Evolutionary conservation across 2,888 invertebrate genomes (phyloP), one percentile per base, ranked within the genome.

Genomic region (Acrobasis repandana): DNA sequence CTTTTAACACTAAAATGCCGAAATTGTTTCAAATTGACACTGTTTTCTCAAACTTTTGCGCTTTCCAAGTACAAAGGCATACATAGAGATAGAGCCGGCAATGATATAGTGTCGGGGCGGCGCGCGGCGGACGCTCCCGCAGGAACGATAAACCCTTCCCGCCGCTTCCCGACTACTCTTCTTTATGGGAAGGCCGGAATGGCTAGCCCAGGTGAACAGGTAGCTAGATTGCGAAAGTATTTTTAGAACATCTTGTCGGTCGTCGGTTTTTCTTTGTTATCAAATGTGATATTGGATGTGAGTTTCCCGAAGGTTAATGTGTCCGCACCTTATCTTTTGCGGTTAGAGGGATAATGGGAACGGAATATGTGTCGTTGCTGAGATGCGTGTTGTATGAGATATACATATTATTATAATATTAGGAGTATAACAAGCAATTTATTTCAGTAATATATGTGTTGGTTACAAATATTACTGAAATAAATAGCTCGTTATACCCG

Each of bases 71-170:
- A 88, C 85, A 83, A 85, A 87, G 82, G 84, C 79, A 79, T 82
- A 82, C 78, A 78, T 77, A 80, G 80, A 87, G 85, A 88, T 86
- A 86, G 88, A 88, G 79, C 79, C 80, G 81, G 86, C 88, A 90
- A 91, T 91, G 92, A 92, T 92, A 88, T 91, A 92, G 90, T 90
- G 90, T 76, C 86, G 88, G 90, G 88, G 87, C 82, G 88, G 87
- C 82, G 82, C 84, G 85, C 82, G 78, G 82, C 84, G 85, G 85
- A 77, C 77, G 85, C 73, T 90, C 92, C 92, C 91, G 81, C 75
- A 86, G 92, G 92, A 79, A 83, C 91, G 88, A 91, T 91, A 92
- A 92, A 91, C 90, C 91, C 91, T 88, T 87, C 90, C 86, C 82
- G 81, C 72, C 80, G 84, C 90, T 88, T 88, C 88, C 90, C 88